These are phyloP conservation scores for Triplophysa tibetana DNA, from an alignment of 2,113 vertebrate species.

Conservation along the genomic window DNA sequence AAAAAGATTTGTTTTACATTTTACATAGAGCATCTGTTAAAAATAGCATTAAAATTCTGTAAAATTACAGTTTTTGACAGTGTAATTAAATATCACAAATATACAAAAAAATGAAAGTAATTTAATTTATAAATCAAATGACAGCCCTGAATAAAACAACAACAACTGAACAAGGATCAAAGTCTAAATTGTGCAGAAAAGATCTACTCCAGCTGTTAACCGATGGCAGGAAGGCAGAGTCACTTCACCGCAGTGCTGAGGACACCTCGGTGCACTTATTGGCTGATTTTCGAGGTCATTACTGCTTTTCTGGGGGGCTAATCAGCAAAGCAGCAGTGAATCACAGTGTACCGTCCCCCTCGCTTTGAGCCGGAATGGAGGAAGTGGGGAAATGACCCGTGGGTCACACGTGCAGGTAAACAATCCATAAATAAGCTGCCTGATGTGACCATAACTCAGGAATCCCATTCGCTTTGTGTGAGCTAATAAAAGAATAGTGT, in stretches of 20 bases:
- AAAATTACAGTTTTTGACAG: too few species aligned
- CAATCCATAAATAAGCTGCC: conserved; percentile 52
- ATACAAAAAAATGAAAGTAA: too few species aligned
- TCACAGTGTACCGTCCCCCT: conserved; percentile 9
- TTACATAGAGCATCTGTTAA: too few species aligned
- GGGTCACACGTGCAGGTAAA: conserved; percentile 39
- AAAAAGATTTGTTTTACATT: too few species aligned
- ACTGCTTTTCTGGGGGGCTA: conserved; percentile 68
- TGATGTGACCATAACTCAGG: conserved; percentile 41
- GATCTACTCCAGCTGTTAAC: conserved; percentile 77
- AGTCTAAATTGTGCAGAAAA: conserved; percentile 46
- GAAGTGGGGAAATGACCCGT: conserved; percentile 24
- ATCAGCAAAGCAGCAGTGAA: conserved; percentile 62
- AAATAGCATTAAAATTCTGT: too few species aligned
- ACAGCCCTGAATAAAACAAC: conserved; percentile 1
- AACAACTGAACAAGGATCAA: neutral
- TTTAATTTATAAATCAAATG: neutral
- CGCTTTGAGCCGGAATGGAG: neutral
- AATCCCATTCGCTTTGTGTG: conserved; percentile 40
- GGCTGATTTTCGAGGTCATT: conserved; percentile 79
- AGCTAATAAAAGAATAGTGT: conserved; percentile 32
- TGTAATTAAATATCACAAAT: too few species aligned
- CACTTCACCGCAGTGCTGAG: conserved; percentile 68
- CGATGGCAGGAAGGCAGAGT: conserved; percentile 71
- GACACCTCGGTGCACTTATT: conserved; percentile 77